phyloP scores from a whole-genome alignment of 2,797 vertebrate genomes.

The Mus minutoides region DNA sequence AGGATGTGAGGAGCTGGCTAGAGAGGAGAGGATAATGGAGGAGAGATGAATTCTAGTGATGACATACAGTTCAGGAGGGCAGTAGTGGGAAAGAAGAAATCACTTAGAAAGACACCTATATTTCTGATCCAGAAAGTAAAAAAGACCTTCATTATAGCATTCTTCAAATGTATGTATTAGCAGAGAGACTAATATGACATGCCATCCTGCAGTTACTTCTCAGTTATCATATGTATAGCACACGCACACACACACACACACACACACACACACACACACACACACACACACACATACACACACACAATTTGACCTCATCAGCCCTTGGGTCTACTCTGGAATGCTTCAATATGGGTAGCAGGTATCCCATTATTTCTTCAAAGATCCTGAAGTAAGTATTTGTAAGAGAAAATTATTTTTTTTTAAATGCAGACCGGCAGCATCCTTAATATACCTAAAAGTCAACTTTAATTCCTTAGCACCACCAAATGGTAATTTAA shows the following conservation, averaged over 20 bases:
- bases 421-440: not conserved
- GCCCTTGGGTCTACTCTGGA: not conserved
- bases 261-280: not conserved
- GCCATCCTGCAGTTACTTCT: not conserved
- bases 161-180: not conserved
- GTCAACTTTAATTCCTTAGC: not conserved
- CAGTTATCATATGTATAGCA: not conserved
- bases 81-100: not conserved
- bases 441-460: not conserved
- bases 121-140: conserved; percentile 45
- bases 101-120: not conserved
- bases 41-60: not conserved
- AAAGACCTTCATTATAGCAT: not conserved
- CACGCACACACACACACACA: not conserved
- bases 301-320: not conserved
- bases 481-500: not conserved
- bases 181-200: not conserved
- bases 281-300: not conserved
- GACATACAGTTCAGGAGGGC: rapidly evolving
- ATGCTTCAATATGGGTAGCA: not conserved
- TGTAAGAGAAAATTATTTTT: conserved; percentile 5
- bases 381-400: not conserved
- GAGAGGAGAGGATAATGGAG: not conserved
- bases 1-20: not conserved
- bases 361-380: not conserved